These are phyloP conservation scores for Cassiopea xamachana DNA, from an alignment of 30 jellyfish, hydroid and myxozoan species.

Conservation along the genomic window DNA sequence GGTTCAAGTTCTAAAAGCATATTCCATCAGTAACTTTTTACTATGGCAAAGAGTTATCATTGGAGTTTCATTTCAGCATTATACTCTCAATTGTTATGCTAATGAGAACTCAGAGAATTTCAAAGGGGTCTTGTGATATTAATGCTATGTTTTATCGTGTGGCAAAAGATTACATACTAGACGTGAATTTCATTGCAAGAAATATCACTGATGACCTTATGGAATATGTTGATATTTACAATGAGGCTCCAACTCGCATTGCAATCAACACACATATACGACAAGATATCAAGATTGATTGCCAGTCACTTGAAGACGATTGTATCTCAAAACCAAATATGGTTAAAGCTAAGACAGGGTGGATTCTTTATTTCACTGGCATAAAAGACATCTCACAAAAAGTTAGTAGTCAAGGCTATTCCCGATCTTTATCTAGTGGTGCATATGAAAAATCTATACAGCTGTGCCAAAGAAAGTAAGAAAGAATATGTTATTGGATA, in stretches of 20 bases:
- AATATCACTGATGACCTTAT: constrained; percentile 1
- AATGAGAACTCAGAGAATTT: constrained; percentile 13
- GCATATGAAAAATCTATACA: too few relatives aligned
- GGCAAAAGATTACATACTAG: constrained; percentile 29
- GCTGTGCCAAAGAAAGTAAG: too few relatives aligned
- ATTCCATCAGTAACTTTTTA: too few relatives aligned
- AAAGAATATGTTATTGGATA: too few relatives aligned
- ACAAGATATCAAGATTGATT: constrained; percentile 8
- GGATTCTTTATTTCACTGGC: constrained; percentile 47
- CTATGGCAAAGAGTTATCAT: too few relatives aligned
- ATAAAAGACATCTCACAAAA: constrained; percentile 19
- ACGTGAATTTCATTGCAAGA: constrained; percentile 22
- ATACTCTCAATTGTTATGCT: neutral
- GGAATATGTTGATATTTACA: constrained; percentile 29
- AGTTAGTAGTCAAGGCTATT: neutral
- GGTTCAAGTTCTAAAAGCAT: too few relatives aligned
- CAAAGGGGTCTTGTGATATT: constrained; percentile 32
- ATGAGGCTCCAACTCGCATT: constrained; percentile 19
- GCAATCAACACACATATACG: constrained; percentile 27
- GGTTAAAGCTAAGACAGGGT: constrained; percentile 18
- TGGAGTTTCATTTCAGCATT: neutral
- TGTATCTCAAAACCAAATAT: constrained; percentile 38
- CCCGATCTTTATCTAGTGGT: too few relatives aligned
- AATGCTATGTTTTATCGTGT: constrained; percentile 28
- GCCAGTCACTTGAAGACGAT: constrained; percentile 39